Conservation (phyloP, 2,113 vertebrate genomes). For the Hemichromis elongatus region DNA sequence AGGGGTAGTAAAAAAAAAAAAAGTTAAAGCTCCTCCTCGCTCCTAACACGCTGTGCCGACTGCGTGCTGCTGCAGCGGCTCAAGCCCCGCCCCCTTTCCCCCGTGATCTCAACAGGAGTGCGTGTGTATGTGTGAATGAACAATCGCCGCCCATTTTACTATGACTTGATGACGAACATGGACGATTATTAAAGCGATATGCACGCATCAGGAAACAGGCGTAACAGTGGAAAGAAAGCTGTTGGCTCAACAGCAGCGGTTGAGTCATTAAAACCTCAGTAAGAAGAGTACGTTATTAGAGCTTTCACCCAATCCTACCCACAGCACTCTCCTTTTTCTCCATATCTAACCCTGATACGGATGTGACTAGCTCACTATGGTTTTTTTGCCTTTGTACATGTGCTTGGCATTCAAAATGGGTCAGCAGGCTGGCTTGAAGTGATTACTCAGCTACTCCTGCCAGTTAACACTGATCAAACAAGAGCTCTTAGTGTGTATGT, state of each 20-base stretch:
- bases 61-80: conserved; percentile 7
- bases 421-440: conserved; percentile 33
- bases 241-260: background rate
- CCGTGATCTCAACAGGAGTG: conserved; percentile 34
- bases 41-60: background rate
- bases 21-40: background rate
- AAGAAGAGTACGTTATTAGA: background rate
- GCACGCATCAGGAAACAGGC: background rate
- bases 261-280: conserved; percentile 13
- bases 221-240: background rate
- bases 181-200: conserved; percentile 39
- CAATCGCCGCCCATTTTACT: conserved; percentile 62
- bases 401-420: conserved; percentile 21
- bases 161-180: conserved; percentile 31
- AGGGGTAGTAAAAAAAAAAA: conserved; percentile 42
- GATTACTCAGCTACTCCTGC: conserved; percentile 29
- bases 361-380: background rate
- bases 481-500: background rate
- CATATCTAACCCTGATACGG: background rate
- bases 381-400: background rate
- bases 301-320: background rate
- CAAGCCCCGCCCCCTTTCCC: conserved; percentile 44
- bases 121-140: conserved; percentile 49
- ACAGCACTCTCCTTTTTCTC: background rate
- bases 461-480: background rate